Evolutionary conservation across 2,113 vertebrate species (phyloP).

Genomic region (Onychostruthus taczanowskii): DNA sequence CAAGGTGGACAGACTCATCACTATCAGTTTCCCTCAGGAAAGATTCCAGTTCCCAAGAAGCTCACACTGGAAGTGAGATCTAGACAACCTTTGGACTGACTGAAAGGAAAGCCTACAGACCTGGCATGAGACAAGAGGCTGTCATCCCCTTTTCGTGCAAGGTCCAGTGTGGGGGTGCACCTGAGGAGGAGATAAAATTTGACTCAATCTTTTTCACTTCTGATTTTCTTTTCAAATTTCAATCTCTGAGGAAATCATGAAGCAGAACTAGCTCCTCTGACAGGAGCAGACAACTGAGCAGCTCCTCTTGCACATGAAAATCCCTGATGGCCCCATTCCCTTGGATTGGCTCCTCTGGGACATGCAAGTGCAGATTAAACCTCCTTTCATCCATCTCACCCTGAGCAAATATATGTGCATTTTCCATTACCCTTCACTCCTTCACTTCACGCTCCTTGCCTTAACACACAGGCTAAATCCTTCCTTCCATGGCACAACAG

Average conservation of each 20-base stretch:
- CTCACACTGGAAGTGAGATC: not conserved
- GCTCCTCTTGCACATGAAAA: not conserved
- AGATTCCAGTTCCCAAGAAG: not conserved
- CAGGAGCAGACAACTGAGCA: not conserved
- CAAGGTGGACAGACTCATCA: not conserved
- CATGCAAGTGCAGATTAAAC: not conserved
- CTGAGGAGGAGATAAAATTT: not conserved
- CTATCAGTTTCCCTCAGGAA: not conserved
- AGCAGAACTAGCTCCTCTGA: not conserved
- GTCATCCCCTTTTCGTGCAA: not conserved
- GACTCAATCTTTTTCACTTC: not conserved
- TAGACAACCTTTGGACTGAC: not conserved
- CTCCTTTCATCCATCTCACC: not conserved
- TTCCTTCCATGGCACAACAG: not conserved
- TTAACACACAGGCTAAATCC: not conserved
- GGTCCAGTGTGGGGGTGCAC: not conserved
- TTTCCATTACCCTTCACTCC: not conserved
- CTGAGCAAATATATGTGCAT: not conserved
- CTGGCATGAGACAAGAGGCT: not conserved
- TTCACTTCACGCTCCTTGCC: not conserved
- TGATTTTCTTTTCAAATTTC: not conserved
- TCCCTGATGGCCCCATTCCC: not conserved
- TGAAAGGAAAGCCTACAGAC: not conserved
- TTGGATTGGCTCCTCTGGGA: not conserved
- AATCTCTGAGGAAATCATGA: not conserved